Base-by-base conservation (phyloP, 2,113 vertebrate species). In the Tachysurus fulvidraco region DNA sequence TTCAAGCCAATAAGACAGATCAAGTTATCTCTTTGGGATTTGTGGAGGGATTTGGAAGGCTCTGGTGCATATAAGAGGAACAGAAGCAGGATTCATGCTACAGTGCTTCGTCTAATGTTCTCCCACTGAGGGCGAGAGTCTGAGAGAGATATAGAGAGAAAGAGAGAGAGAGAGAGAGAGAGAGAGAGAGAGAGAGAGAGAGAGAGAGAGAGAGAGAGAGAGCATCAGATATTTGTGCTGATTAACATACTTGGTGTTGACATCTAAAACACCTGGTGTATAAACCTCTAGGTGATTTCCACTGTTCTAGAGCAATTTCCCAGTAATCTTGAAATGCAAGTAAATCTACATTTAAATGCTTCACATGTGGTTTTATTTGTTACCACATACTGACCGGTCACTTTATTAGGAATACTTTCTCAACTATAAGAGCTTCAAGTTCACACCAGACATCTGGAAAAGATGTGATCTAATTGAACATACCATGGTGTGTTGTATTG, bases 51-150 rank as follows among this genome's bases (percentile, higher is more conserved):
- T 85, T 88, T 81, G 57, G 17, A 64, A 67, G 83, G 44, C 86
- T 69, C 46, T 80, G 83, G 46, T 84, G 83, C 86, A 86, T 84
- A 83, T 71, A 86, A 85, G 62, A 81, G 69, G 46, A 90, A 88
- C 90, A 90, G 86, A 91, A 88, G 86, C 83, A 67, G 83, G 79
- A 87, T 88, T 90, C 91, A 91, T 77, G 90, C 90, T 83, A 91
- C 88, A 85, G 36, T 28, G 87, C 59, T 77, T 88, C 52, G 67
- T 64, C 81, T 92, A 91, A 92, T 91, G 88, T 87, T 86, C 88
- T 89, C 85, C 89, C 89, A 77, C 84, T 77, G 81, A 88, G 88
- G 30, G 77, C 7, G 30, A 59, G 21, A 67, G 21, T 50, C 5
- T 50, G 5, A 67, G 60, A 44, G 46, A 19, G 69, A 54, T 64